Evolutionary conservation across 1,140 invertebrate species (phyloP).

Genomic region (Colletes gigas): DNA sequence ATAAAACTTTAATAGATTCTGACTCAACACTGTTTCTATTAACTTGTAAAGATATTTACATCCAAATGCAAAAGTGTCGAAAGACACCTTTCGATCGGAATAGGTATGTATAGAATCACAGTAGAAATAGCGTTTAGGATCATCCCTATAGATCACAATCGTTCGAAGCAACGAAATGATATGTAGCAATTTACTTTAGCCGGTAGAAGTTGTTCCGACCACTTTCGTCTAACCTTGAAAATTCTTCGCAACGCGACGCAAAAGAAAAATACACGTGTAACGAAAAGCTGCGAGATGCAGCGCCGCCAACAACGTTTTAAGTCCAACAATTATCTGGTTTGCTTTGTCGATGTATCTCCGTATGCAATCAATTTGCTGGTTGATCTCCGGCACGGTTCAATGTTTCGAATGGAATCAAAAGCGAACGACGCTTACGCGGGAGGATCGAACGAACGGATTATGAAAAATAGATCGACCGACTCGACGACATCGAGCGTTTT

Average conservation of each 20-base stretch:
- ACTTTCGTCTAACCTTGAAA: conserved; percentile 1
- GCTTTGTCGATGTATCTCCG: no score
- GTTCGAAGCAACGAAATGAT: background rate
- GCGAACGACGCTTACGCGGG: background rate
- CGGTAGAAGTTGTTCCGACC: background rate
- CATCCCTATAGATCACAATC: no score
- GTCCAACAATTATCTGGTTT: background rate
- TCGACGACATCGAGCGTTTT: background rate
- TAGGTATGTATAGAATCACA: no score
- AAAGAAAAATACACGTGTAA: background rate
- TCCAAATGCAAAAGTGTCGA: no score
- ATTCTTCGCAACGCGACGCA: background rate
- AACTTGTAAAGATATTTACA: no score
- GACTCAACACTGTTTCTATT: no score
- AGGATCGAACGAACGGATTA: background rate
- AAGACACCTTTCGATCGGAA: no score
- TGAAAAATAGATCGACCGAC: background rate
- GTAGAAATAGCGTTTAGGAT: no score
- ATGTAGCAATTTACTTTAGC: background rate
- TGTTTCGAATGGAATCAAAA: background rate
- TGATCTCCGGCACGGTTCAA: no score
- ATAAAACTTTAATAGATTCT: no score
- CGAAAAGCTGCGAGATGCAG: background rate
- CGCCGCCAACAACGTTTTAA: background rate
- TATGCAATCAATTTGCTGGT: background rate